Percentiles rank a stretch among this genome's conserved stretches.
Conservation (phyloP, 2,888 invertebrate species). For the Choristoneura rosaceana region DNA sequence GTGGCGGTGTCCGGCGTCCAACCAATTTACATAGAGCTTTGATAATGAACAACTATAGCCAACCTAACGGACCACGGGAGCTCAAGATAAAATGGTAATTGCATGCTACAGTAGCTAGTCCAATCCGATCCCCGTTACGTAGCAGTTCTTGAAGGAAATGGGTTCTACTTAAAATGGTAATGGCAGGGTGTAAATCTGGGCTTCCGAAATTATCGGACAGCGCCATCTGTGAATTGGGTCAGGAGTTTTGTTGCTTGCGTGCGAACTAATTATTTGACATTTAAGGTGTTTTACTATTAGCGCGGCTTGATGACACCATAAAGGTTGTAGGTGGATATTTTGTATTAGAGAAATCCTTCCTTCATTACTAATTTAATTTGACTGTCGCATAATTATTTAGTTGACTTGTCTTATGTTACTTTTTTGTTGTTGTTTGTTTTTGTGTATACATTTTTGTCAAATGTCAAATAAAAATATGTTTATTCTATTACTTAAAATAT, state of each 20-base stretch:
- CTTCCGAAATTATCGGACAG: constrained; percentile 58
- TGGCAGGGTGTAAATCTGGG: constrained; percentile 53
- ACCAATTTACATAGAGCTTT: constrained; percentile 22
- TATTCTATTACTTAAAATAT: no score
- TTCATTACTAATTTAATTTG: no score
- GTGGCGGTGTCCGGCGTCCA: constrained; percentile 42
- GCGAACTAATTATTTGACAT: constrained; percentile 33
- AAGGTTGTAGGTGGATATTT: not conserved
- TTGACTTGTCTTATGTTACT: no score
- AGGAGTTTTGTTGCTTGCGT: constrained; percentile 42
- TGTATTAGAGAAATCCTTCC: not conserved
- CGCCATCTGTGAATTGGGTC: constrained; percentile 60
- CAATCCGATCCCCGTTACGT: constrained; percentile 29
- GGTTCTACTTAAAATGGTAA: constrained; percentile 38
- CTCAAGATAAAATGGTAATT: constrained; percentile 52
- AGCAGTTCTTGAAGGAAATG: constrained; percentile 23
- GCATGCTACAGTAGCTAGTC: constrained; percentile 16
- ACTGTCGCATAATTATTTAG: no score
- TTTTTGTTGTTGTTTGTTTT: no score
- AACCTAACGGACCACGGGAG: constrained; percentile 38
- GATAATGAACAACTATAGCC: constrained; percentile 20
- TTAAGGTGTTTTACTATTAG: constrained; percentile 4
- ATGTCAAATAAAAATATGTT: no score
- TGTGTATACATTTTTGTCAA: no score
- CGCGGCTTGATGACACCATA: not conserved